Evolutionary conservation across 2,888 invertebrate genomes (phyloP).

Genomic region (Thera britannica): DNA sequence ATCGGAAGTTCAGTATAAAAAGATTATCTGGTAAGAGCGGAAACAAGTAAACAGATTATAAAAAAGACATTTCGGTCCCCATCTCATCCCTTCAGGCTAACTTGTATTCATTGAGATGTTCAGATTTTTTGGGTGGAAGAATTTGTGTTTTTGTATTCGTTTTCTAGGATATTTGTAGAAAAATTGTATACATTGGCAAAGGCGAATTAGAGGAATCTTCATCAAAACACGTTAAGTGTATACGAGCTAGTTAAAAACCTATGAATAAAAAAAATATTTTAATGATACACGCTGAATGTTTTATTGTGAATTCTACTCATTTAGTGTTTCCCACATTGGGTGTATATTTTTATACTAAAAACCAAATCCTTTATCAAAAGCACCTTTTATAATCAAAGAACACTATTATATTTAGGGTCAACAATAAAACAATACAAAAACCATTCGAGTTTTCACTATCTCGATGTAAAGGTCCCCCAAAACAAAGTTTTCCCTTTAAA

Average conservation of each 20-base stretch:
- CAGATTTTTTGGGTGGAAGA: conserved; percentile 34
- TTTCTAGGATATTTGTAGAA: background rate
- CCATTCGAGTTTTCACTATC: conserved; percentile 28
- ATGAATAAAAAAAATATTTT: too few species aligned
- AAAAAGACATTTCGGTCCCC: conserved; percentile 71
- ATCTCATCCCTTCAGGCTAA: conserved; percentile 58
- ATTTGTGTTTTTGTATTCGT: conserved; percentile 31
- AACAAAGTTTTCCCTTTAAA: conserved; percentile 64
- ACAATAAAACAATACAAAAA: conserved; percentile 37
- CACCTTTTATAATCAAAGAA: conserved; percentile 8
- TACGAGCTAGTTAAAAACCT: too few species aligned
- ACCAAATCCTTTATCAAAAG: background rate
- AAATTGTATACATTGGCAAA: too few species aligned
- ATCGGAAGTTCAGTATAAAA: conserved; percentile 67
- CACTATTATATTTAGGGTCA: conserved; percentile 26
- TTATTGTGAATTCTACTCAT: too few species aligned
- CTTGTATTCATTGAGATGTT: conserved; percentile 53
- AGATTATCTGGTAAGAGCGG: conserved; percentile 73
- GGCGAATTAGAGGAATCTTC: too few species aligned
- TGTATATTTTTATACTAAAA: background rate
- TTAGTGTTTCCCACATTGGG: too few species aligned
- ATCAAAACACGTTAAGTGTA: too few species aligned
- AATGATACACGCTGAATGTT: too few species aligned
- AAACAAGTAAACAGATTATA: conserved; percentile 80
- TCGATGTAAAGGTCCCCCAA: conserved; percentile 39